Evolutionary conservation across 2,113 vertebrate species (phyloP), one percentile per base, ranked within the genome.

Genomic region (Scortum barcoo): DNA sequence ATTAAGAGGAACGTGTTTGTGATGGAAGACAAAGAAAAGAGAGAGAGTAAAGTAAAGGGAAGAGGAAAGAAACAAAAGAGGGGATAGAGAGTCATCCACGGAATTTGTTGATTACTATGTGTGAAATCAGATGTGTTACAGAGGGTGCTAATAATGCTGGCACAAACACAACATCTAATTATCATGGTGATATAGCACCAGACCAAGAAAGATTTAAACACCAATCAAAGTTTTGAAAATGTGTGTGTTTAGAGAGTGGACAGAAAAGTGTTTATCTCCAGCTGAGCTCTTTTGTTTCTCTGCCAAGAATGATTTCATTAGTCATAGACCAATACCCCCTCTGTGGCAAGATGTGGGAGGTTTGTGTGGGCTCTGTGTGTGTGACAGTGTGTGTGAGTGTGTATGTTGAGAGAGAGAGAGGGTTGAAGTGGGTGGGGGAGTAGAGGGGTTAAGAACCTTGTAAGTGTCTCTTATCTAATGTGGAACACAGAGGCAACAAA

Each of bases 231-330:
- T 54, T n/a, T 51, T 33, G n/a, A 22, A 50, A 72, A 36, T 63
- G 33, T 33, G 16, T 53, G 53, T 70, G 19, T 46, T 53, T 13
- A 66, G 9, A 73, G 7, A 48, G 71, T 48, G 24, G 33, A 50
- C 26, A 13, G 30, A 58, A 66, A 26, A 62, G 53, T 11, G 50
- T 65, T 14, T 1, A 61, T 80, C 40, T 76, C 65, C 16, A 76
- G 54, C 73, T 71, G 69, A 73, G 67, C 58, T 84, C 57, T 68
- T 83, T 48, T 68, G 72, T 65, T 28, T 84, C 74, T 65, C 38
- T 54, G 74, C 50, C 48, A 74, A 81, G 48, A 78, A 78, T 56
- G 56, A 83, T 81, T 79, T 83, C 80, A 89, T 89, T 80, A 83
- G 84, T 78, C 85, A 85, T 51, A 86, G 38, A 79, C 57, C 20